phyloP scores from a whole-genome alignment of 2,113 vertebrate genomes.

The Notothenia coriiceps region DNA sequence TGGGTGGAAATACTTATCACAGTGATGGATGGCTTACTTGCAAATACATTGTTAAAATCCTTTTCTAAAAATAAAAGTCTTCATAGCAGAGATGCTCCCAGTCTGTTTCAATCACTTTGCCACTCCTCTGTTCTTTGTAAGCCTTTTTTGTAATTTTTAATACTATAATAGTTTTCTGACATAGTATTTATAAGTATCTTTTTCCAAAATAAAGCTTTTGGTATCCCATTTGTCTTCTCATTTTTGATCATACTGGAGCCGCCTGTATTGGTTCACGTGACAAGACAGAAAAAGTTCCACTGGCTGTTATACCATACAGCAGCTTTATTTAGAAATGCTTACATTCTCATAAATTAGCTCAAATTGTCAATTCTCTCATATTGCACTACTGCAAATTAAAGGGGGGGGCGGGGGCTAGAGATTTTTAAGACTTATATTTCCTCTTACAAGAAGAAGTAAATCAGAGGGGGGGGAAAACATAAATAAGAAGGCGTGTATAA shows the following conservation, averaged over 20 bases:
- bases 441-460: conserved; percentile 39
- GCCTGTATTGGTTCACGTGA: neutral
- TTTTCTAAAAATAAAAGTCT: conserved; percentile 30
- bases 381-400: conserved; percentile 80
- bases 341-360: conserved; percentile 84
- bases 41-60: conserved; percentile 1
- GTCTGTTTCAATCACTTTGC: conserved; percentile 46
- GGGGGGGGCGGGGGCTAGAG: conserved; percentile 20
- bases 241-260: neutral
- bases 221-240: conserved; percentile 49
- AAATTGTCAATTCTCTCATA: conserved; percentile 68
- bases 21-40: conserved; percentile 1
- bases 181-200: conserved; percentile 80
- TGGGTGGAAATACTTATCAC: conserved; percentile 1
- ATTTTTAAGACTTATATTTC: conserved; percentile 54
- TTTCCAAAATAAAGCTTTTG: conserved; percentile 82
- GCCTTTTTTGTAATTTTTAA: conserved; percentile 77
- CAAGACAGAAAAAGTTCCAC: conserved; percentile 36
- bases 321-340: conserved; percentile 87
- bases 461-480: conserved; percentile 9
- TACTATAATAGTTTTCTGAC: conserved; percentile 61
- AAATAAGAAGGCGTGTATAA: conserved; percentile 32
- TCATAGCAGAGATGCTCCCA: conserved; percentile 21
- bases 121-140: conserved; percentile 66
- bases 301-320: conserved; percentile 71